Conservation (phyloP, 1,140 invertebrate genomes). For the Listronotus oregonensis region DNA sequence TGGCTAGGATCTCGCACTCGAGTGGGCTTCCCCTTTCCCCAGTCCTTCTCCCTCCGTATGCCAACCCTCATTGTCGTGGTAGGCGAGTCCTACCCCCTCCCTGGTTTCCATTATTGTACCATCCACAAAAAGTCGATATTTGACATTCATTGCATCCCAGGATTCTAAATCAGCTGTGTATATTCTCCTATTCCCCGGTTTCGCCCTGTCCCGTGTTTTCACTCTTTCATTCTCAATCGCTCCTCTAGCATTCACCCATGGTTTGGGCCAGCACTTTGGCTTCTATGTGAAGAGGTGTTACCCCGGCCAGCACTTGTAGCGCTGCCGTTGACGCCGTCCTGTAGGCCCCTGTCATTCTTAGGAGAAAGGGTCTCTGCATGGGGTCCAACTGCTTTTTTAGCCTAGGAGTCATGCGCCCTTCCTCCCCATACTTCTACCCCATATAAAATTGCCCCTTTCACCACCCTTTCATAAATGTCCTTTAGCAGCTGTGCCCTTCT, state of each 20-base stretch:
- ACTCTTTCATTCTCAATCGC: not conserved
- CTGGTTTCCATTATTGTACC: too few species aligned
- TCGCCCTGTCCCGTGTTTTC: too few species aligned
- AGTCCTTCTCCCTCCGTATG: too few species aligned
- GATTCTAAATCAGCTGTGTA: too few species aligned
- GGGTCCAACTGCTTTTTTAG: conserved; percentile 27
- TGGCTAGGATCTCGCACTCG: too few species aligned
- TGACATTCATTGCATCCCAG: too few species aligned
- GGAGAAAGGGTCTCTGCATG: conserved; percentile 30
- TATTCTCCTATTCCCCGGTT: too few species aligned
- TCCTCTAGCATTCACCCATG: not conserved
- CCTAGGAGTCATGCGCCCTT: conserved; percentile 9
- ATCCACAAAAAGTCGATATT: too few species aligned
- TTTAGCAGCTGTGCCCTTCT: conserved; percentile 18
- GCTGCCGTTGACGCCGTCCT: conserved; percentile 29
- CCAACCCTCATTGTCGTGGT: too few species aligned
- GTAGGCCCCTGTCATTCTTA: conserved; percentile 26
- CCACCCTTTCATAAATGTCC: conserved; percentile 30
- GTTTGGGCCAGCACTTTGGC: not conserved
- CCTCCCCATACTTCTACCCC: conserved; percentile 32
- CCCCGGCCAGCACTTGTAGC: conserved; percentile 31
- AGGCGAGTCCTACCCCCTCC: too few species aligned
- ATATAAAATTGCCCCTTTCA: conserved; percentile 35
- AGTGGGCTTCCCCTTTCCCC: too few species aligned
- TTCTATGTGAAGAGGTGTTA: conserved; percentile 29